Evolutionary conservation across 2,797 vertebrate species (phyloP), one percentile per base, ranked within the genome.

Genomic region (Acanthurus lineatus): DNA sequence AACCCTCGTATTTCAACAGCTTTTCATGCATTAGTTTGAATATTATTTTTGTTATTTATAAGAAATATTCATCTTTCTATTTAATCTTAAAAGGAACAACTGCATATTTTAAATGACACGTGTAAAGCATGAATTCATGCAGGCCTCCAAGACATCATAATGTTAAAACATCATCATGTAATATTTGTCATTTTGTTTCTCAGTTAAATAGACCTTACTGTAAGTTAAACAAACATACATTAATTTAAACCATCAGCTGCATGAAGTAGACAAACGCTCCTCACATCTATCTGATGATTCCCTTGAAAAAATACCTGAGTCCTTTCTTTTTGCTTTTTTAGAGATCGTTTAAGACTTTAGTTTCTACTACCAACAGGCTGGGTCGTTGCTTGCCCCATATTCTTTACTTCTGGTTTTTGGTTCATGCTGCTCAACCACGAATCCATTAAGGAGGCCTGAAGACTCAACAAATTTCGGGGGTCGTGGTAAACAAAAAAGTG

Each of bases 191-290:
- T 11, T 25, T 25, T 2, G 25, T 32, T 32, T 32, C 2, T 32
- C 4, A 32, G 28, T 32, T 32, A 32, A 3, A 32, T 32, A 32
- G 28, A 4, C 28, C 28, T 32, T 32, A 32, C 28, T 32, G 28
- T 32, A 32, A 32, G 28, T 32, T 32, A 32, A 32, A 32, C 28
- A 32, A 32, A 32, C 28, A 9, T 2, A 12, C 42, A 15, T 62
- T 9, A 54, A 64, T 78, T 25, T 32, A 56, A 45, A 67, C 40
- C 76, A 59, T 74, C 73, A 47, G 52, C 42, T 62, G 2, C 28
- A 6, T 42, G 3, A 38, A 35, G 52, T 10, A 49, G 15, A 42
- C 15, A 58, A 25, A 16, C 3, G 28, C 38, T 71, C 52, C 56
- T n/a, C 63, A 19, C 22, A 48, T 68, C 57, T 44, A 49, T 15